These are phyloP conservation scores for Orchestia grillus DNA, from an alignment of 1,140 invertebrate species.

Conservation along the genomic window DNA sequence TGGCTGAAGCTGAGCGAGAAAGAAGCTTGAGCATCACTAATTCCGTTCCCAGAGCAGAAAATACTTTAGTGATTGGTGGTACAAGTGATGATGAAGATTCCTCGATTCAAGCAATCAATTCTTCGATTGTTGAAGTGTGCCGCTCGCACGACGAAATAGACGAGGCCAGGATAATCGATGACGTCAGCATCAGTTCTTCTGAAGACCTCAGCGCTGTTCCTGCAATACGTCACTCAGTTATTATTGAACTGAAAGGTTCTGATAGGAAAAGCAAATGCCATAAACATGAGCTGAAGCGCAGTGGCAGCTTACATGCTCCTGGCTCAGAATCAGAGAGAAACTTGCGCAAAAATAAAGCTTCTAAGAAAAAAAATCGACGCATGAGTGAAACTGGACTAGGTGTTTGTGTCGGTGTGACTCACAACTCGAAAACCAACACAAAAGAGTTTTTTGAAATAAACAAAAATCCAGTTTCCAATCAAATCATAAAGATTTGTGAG, in stretches of 20 bases:
- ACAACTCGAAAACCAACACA: conserved; percentile 47
- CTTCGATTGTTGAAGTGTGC: conserved; percentile 34
- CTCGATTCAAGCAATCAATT: conserved; percentile 29
- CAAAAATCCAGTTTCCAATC: conserved; percentile 1
- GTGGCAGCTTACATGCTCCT: background rate
- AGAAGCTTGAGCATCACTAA: background rate
- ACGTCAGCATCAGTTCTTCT: background rate
- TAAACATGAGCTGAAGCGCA: conserved; percentile 59
- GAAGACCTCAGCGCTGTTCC: conserved; percentile 58
- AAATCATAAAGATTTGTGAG: conserved; percentile 68
- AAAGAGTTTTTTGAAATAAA: conserved; percentile 54
- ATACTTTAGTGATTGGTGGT: no score
- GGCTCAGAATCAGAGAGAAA: conserved; percentile 57
- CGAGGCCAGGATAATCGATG: conserved; percentile 34
- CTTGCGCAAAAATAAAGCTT: conserved; percentile 56
- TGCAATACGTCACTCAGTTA: conserved; percentile 66
- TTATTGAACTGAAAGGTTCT: conserved; percentile 66
- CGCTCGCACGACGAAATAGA: conserved; percentile 29
- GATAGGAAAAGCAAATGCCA: conserved; percentile 59
- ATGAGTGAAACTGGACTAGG: conserved; percentile 48
- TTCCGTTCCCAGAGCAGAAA: background rate
- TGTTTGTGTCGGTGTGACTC: conserved; percentile 54
- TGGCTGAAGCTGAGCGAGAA: conserved; percentile 61
- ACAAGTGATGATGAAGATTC: background rate
- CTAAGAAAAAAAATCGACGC: conserved; percentile 44